Percentiles rank a stretch among this genome's conserved stretches.
Conservation (phyloP, 2,797 vertebrate species). For the Eospalax fontanierii region DNA sequence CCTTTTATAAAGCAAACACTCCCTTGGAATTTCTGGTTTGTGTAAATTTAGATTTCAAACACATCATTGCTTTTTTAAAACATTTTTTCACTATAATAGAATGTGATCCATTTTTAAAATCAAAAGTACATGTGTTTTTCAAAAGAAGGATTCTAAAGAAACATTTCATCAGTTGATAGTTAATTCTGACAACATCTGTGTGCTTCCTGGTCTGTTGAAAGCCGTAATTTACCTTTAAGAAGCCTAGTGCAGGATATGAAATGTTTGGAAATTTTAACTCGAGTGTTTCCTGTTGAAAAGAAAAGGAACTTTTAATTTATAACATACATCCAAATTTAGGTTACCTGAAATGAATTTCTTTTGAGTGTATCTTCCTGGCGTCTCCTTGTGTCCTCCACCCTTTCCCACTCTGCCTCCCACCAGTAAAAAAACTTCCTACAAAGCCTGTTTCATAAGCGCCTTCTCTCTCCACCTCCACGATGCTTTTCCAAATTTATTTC, state of each 20-base stretch:
- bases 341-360: conserved; percentile 14
- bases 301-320: not conserved
- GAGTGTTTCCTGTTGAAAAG: conserved; percentile 93
- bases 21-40: conserved; percentile 59
- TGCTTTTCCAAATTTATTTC: conserved; percentile 46
- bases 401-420: not conserved
- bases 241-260: conserved; percentile 92
- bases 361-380: not conserved
- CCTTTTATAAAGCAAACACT: conserved; percentile 50
- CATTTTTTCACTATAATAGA: conserved; percentile 57
- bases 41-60: conserved; percentile 69
- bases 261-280: conserved; percentile 95
- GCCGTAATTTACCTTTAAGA: conserved; percentile 94
- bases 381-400: not conserved
- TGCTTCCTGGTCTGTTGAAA: not conserved
- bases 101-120: conserved; percentile 56
- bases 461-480: not conserved
- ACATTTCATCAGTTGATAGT: not conserved
- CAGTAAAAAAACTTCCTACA: not conserved
- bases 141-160: conserved; percentile 52
- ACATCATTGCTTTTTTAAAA: conserved; percentile 41
- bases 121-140: conserved; percentile 57
- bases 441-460: not conserved
- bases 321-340: not conserved
- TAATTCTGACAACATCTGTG: not conserved